phyloP scores from a whole-genome alignment of 2,888 invertebrate species.

The Phanerotoma sp. region DNA sequence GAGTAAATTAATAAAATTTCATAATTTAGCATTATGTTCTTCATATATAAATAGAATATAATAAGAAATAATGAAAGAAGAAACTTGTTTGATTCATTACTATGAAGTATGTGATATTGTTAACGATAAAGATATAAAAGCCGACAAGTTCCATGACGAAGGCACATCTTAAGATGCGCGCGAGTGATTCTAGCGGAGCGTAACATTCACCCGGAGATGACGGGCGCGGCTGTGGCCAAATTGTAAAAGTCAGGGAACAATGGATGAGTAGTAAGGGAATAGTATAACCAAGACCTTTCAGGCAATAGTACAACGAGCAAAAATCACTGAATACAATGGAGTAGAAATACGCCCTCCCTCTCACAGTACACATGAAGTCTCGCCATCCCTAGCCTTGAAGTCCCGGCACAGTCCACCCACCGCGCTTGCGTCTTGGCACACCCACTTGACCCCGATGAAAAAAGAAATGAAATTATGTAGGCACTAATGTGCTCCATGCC shows the following conservation, averaged over 20 bases:
- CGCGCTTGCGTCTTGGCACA: slow-evolving; percentile 44
- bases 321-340: slow-evolving; percentile 45
- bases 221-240: slow-evolving; percentile 41
- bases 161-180: slow-evolving; percentile 10
- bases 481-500: slow-evolving; percentile 39
- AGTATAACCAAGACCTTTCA: slow-evolving; percentile 47
- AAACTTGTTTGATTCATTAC: slow-evolving; percentile 10
- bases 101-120: slow-evolving; percentile 12
- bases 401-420: slow-evolving; percentile 35
- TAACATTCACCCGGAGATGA: slow-evolving; percentile 40
- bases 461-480: slow-evolving; percentile 48
- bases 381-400: slow-evolving; percentile 12
- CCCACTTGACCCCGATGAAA: slow-evolving; percentile 44
- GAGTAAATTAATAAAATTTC: no score
- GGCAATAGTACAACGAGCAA: slow-evolving; percentile 45
- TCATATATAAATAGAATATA: neutral
- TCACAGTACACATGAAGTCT: neutral
- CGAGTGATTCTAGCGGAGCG: slow-evolving; percentile 13
- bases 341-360: slow-evolving; percentile 41
- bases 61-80: slow-evolving; percentile 5
- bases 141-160: slow-evolving; percentile 12
- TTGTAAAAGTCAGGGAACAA: slow-evolving; percentile 53
- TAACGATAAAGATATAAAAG: slow-evolving; percentile 22
- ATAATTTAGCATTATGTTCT: no score
- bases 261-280: slow-evolving; percentile 44